Evolutionary conservation across 2,888 invertebrate genomes (phyloP), one percentile per base, ranked within the genome.

Genomic region (Leucoptera coffeella): DNA sequence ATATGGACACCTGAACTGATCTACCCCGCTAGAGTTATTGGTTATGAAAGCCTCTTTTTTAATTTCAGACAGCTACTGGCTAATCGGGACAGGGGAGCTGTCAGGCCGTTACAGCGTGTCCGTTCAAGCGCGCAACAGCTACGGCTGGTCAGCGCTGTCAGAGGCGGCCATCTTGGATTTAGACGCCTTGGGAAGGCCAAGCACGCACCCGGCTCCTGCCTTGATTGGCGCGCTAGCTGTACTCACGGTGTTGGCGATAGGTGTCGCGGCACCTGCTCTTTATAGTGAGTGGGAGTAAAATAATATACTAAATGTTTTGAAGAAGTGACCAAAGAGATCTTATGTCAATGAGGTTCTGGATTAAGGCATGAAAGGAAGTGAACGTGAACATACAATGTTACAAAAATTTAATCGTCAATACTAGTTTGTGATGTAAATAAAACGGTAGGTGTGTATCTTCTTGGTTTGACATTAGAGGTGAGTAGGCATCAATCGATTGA

Each of bases 131-230:
- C 65, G 74, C 30, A 94, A 93, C 54, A 61, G 72, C 3, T 80
- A 85, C 50, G 93, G 93, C 12, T 88, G 86, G 80, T 86, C 92
- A 31, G 74, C 78, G 10, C 81, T 81, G 50, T 91, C 89, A 35
- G 59, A 73, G 35, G 59, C 74, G 26, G 87, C 84, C 36, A 72
- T 74, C 15, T 67, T 61, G 26, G 41, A 40, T 32, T 47, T 50
- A 8, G 41, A 48, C 5, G 45, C 47, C 29, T 39, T 38, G 9
- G 44, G 41, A 39, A 71, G 17, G 67, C 73, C 73, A 28, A 69
- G 67, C 37, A 67, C 62, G 26, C 57, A 67, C 29, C 52, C 73
- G 22, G 64, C 74, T 19, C 57, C 82, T 10, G 72, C 81, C 4
- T 56, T 85, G 7, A 82, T 80, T 4, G 73, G 81, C 3, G 73